These are phyloP conservation scores for Galaxea fascicularis DNA, from an alignment of 92 coral and sea anemone species.

Conservation along the genomic window DNA sequence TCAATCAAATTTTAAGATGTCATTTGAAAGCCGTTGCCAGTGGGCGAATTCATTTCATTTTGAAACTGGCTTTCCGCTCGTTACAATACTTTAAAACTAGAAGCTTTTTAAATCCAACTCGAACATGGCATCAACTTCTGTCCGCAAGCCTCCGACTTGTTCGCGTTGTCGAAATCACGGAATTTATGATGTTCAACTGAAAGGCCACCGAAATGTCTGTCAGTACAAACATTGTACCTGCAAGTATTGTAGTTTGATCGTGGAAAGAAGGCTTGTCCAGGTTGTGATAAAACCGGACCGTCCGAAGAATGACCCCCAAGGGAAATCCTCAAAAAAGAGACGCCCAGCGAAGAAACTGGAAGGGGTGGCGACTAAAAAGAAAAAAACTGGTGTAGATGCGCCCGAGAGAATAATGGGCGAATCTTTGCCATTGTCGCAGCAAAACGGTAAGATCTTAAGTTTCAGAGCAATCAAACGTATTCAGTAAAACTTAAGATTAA, in stretches of 20 bases:
- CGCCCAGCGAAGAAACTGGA: neutral
- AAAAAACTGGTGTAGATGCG: neutral
- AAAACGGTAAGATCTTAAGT: conserved; percentile 17
- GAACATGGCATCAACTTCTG: conserved; percentile 11
- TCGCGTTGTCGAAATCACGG: conserved; percentile 68
- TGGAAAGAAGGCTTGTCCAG: conserved; percentile 31
- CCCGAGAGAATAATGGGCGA: neutral
- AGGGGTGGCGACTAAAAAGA: neutral
- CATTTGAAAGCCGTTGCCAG: conserved; percentile 4
- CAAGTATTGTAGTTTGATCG: conserved; percentile 53
- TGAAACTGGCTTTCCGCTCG: neutral
- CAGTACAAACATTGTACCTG: conserved; percentile 43
- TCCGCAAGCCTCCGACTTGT: conserved; percentile 53
- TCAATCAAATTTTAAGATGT: conserved; percentile 40
- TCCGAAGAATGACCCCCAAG: neutral
- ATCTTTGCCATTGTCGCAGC: neutral
- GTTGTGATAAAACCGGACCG: conserved; percentile 5
- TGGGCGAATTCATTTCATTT: neutral
- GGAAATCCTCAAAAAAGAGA: conserved; percentile 9
- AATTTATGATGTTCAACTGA: conserved; percentile 52
- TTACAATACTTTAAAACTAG: neutral
- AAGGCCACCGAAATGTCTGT: conserved; percentile 61
- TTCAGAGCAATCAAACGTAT: too few species aligned
- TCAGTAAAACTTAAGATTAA: neutral
- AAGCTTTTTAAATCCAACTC: neutral